These are phyloP conservation scores for Hyperoodon ampullatus DNA, from an alignment of 2,113 vertebrate species.

Conservation along the genomic window DNA sequence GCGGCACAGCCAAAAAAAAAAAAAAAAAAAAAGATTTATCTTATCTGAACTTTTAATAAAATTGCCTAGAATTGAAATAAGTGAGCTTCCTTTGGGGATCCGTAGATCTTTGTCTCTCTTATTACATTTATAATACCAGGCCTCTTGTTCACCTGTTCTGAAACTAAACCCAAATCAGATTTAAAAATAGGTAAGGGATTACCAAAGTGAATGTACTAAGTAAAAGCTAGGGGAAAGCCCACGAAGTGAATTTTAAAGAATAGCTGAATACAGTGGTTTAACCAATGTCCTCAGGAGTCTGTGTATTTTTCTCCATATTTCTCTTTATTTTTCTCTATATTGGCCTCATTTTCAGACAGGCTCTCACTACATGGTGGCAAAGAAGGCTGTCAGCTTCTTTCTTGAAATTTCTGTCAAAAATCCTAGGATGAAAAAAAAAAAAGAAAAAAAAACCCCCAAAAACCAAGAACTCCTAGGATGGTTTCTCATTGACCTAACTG, in stretches of 20 bases:
- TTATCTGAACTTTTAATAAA: neutral
- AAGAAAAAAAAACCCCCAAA: neutral
- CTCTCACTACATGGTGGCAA: neutral
- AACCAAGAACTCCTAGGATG: too few species aligned
- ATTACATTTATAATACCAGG: neutral
- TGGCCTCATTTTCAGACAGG: neutral
- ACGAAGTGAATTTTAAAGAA: neutral
- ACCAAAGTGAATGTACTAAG: neutral
- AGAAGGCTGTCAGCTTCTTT: neutral
- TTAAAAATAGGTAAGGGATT: neutral
- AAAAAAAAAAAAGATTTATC: neutral
- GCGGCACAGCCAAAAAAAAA: neutral
- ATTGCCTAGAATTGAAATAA: neutral
- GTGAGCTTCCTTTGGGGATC: neutral
- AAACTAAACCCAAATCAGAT: neutral
- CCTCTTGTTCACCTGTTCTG: neutral
- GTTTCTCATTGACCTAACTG: neutral
- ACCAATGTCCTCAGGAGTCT: neutral
- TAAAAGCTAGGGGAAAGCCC: neutral
- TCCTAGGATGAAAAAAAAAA: neutral
- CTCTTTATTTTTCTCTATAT: neutral
- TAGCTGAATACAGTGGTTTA: neutral
- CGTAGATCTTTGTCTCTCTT: neutral
- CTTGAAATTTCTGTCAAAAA: neutral
- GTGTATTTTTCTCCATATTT: neutral